Conservation (phyloP, 2,888 invertebrate genomes). For the Pseudococcus jackbeardsleyi region DNA sequence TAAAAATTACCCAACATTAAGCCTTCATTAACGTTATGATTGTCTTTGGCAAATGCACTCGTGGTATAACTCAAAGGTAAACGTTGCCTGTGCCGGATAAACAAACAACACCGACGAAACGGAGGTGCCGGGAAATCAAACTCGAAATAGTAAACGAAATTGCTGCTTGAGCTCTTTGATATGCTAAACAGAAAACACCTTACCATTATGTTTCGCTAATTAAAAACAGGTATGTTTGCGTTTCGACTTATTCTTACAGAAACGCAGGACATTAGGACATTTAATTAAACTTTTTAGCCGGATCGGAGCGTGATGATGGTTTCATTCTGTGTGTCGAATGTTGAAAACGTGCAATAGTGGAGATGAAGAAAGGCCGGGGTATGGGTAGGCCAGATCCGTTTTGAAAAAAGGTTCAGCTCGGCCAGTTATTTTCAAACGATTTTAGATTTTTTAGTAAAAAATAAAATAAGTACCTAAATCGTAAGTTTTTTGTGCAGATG, state of each 20-base stretch:
- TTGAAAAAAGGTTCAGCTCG: no score
- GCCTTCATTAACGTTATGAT: constrained; percentile 42
- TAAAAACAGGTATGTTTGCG: constrained; percentile 41
- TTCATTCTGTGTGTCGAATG: no score
- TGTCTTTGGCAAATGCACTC: constrained; percentile 27
- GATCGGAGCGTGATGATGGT: neutral
- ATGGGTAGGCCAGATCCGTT: no score
- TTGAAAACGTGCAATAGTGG: no score
- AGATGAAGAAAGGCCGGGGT: no score
- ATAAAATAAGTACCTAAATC: no score
- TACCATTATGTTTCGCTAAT: constrained; percentile 30
- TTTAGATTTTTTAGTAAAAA: no score
- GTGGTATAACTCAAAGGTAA: constrained; percentile 8
- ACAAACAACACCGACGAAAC: neutral
- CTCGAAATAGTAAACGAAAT: constrained; percentile 37
- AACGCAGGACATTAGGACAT: neutral
- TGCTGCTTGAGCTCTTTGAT: constrained; percentile 19
- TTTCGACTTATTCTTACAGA: neutral
- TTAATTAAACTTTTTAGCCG: constrained; percentile 17
- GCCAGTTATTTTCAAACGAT: no score
- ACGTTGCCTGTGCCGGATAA: neutral
- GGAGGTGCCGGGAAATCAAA: neutral
- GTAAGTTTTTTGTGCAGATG: no score
- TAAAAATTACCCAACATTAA: constrained; percentile 42
- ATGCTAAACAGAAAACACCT: constrained; percentile 40